These are phyloP conservation scores for Caenorhabditis zanzibari DNA, from an alignment of 2,888 invertebrate species.

Conservation along the genomic window DNA sequence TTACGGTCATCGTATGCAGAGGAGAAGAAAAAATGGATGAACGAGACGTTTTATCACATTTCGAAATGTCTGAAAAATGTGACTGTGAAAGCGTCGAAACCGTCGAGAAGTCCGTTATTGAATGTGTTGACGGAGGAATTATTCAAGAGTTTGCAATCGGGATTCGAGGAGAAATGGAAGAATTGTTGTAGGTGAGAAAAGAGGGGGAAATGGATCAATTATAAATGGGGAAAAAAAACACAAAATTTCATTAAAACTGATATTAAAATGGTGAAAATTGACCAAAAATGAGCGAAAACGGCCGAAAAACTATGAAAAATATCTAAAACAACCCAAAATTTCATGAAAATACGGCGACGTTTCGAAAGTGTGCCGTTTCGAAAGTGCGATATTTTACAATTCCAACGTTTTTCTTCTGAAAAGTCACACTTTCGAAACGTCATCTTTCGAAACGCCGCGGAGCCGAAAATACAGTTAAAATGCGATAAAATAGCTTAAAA, in stretches of 20 bases:
- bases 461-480: too few relatives aligned
- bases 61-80: conserved; percentile 53
- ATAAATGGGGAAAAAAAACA: too few relatives aligned
- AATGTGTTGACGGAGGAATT: conserved; percentile 34
- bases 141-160: conserved; percentile 36
- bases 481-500: too few relatives aligned
- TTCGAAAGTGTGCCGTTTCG: too few relatives aligned
- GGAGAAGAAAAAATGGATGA: conserved; percentile 24
- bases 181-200: conserved; percentile 14
- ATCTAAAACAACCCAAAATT: too few relatives aligned
- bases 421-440: too few relatives aligned
- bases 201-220: neutral
- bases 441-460: too few relatives aligned
- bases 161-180: conserved; percentile 52
- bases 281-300: neutral
- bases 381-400: too few relatives aligned
- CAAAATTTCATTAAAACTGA: too few relatives aligned
- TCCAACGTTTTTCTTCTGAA: too few relatives aligned
- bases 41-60: conserved; percentile 38
- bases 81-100: conserved; percentile 38
- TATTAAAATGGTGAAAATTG: neutral
- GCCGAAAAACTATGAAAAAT: neutral
- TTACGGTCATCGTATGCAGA: conserved; percentile 10
- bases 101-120: conserved; percentile 39
- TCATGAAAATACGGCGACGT: too few relatives aligned